Conservation (phyloP, 53 echinoderm and acorn worm species). For the Holothuria leucospilota region DNA sequence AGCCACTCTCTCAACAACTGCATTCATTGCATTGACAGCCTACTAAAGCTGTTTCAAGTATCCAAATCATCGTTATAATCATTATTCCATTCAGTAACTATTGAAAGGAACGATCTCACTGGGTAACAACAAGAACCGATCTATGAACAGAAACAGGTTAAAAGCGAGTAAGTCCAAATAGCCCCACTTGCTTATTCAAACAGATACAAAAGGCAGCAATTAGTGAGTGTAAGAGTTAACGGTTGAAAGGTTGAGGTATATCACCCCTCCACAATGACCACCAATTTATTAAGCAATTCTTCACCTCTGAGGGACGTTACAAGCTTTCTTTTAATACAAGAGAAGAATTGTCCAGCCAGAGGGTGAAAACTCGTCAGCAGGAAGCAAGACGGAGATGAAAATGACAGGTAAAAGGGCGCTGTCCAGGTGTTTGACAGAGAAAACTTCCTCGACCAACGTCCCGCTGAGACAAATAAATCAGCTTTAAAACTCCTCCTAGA, state of each 20-base stretch:
- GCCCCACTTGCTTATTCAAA: conserved; percentile 40
- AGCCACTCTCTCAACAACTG: conserved; percentile 26
- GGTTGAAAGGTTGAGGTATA: conserved; percentile 38
- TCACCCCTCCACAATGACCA: conserved; percentile 8
- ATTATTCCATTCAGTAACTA: conserved; percentile 9
- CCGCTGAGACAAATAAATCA: conserved; percentile 20
- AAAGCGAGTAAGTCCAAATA: conserved; percentile 30
- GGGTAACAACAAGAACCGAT: conserved; percentile 30
- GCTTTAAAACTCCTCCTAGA: neutral
- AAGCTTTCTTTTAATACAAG: conserved; percentile 8
- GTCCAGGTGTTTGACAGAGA: conserved; percentile 25
- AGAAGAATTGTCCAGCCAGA: conserved; percentile 6
- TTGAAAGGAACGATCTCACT: conserved; percentile 11
- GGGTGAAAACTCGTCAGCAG: neutral
- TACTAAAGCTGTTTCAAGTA: conserved; percentile 34
- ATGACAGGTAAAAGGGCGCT: conserved; percentile 21
- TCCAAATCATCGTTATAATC: conserved; percentile 24
- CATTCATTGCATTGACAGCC: conserved; percentile 34
- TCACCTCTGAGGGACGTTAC: conserved; percentile 18
- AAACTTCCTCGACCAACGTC: neutral
- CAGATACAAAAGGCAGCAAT: conserved; percentile 32
- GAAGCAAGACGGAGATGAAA: neutral
- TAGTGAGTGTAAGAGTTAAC: conserved; percentile 39
- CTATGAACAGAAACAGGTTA: conserved; percentile 37
- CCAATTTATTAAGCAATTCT: conserved; percentile 44